phyloP scores from a whole-genome alignment of 2,888 invertebrate species.

The Camponotus fellah region DNA sequence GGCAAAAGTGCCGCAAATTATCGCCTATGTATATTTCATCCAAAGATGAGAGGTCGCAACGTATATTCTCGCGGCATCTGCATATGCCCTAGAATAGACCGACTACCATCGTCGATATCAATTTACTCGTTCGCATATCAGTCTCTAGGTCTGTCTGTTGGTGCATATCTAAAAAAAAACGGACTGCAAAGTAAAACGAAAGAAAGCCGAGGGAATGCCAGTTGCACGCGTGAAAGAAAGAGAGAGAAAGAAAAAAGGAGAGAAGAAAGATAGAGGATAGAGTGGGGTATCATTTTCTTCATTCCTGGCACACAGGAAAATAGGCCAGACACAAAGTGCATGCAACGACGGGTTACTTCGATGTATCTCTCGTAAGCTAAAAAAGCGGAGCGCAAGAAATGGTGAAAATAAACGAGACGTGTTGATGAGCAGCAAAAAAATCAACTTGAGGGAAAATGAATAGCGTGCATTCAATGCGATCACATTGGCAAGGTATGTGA shows the following conservation, averaged over 20 bases:
- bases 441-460: conserved; percentile 15
- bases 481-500: conserved; percentile 1
- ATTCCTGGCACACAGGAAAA: conserved; percentile 60
- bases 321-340: conserved; percentile 65
- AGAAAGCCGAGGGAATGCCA: conserved; percentile 44
- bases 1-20: conserved; percentile 61
- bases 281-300: conserved; percentile 53
- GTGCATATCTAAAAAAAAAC: conserved; percentile 44
- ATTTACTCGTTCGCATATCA: conserved; percentile 55
- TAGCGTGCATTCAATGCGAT: not conserved
- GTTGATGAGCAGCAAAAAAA: conserved; percentile 39
- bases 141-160: conserved; percentile 34
- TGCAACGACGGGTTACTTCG: conserved; percentile 52
- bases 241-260: not conserved
- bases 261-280: conserved; percentile 11
- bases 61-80: conserved; percentile 54
- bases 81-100: conserved; percentile 60
- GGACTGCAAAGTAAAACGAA: conserved; percentile 55
- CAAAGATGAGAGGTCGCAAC: conserved; percentile 6
- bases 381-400: conserved; percentile 39
- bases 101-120: conserved; percentile 61
- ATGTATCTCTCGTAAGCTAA: conserved; percentile 41
- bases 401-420: conserved; percentile 53
- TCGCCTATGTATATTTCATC: conserved; percentile 43
- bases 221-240: conserved; percentile 7